Conservation (phyloP, 2,888 invertebrate genomes). For the Drosophila aldrichi region DNA sequence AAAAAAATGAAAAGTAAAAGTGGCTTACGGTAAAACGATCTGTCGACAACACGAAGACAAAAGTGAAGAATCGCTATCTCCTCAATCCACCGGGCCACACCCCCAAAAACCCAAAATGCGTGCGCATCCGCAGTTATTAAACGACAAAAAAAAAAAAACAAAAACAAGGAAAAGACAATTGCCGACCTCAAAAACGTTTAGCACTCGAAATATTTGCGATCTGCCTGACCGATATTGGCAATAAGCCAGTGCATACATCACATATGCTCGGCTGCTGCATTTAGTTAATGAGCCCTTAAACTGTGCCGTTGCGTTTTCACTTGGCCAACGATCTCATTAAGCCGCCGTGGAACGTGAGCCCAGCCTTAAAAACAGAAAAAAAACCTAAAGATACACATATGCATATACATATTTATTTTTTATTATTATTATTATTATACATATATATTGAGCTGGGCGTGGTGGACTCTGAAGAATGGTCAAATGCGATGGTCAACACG, state of each 20-base stretch:
- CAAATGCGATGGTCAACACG: slow-evolving; percentile 50
- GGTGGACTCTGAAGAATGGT: slow-evolving; percentile 68
- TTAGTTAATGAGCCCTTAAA: slow-evolving; percentile 72
- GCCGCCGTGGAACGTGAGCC: slow-evolving; percentile 53
- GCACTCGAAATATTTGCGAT: slow-evolving; percentile 66
- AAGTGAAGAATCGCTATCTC: slow-evolving; percentile 33
- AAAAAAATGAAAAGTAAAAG: slow-evolving; percentile 76
- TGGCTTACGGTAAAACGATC: slow-evolving; percentile 74
- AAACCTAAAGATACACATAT: background rate
- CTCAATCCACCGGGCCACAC: slow-evolving; percentile 30
- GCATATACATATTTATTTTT: background rate
- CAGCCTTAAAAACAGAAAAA: slow-evolving; percentile 29
- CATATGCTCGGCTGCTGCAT: slow-evolving; percentile 57
- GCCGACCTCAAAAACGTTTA: slow-evolving; percentile 77
- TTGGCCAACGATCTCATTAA: slow-evolving; percentile 25
- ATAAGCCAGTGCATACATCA: slow-evolving; percentile 29
- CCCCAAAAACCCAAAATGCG: slow-evolving; percentile 36
- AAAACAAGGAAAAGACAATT: slow-evolving; percentile 58
- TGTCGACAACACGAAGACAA: slow-evolving; percentile 15
- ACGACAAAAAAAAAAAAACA: slow-evolving; percentile 15
- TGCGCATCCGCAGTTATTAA: slow-evolving; percentile 43
- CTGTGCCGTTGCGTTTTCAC: slow-evolving; percentile 63
- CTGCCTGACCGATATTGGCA: slow-evolving; percentile 60
- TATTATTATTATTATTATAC: slow-evolving; percentile 7
- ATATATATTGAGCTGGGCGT: slow-evolving; percentile 48